Base-by-base conservation (phyloP, 2,797 vertebrate genomes). In the Tenualosa ilisha region DNA sequence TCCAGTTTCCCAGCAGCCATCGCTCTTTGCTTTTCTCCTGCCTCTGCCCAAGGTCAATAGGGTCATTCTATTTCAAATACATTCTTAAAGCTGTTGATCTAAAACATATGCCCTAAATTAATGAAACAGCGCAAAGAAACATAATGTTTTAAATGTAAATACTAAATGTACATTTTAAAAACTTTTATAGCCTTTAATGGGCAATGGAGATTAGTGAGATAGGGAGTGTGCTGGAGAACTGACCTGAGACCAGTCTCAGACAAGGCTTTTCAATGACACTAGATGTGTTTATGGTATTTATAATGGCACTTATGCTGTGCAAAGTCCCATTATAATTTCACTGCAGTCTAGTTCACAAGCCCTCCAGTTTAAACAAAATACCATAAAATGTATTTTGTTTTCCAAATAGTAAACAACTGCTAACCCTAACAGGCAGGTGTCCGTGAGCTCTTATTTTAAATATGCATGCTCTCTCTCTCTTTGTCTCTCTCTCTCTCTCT, bases 31-130 rank as follows among this genome's bases (percentile, higher is more conserved):
- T 9, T 83, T 75, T 85, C 63, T 68, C 24, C n/a, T 82, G 11
- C 26, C 3, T 54, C 12, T 59, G 37, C 50, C 82, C 15, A 83
- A 87, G 75, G 82, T 82, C 79, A 85, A 82, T 26, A 81, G 37
- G 68, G 68, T 75, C 15, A 75, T 20, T 40, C 31, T 40, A 6
- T 59, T 59, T 59, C 56, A 59, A 59, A 20, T 3, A n/a, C 20
- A n/a, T 7, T 59, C 20, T 22, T 22, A 22, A 59, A 6, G 56
- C 6, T 20, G 17, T 20, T n/a, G 56, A 59, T 59, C 56, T 22
- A 22, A 59, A 5, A 59, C 56, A 75, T 43, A 40, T 75, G 68
- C 0, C 31, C 17, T 7, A 20, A 31, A 40, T 43, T 75, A 43
- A 40, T 40, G 68, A 75, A 40, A 40, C 26, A 65, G 31, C 26